These are phyloP conservation scores for Blomia tropicalis DNA, from an alignment of 2,888 invertebrate genomes.

Conservation along the genomic window DNA sequence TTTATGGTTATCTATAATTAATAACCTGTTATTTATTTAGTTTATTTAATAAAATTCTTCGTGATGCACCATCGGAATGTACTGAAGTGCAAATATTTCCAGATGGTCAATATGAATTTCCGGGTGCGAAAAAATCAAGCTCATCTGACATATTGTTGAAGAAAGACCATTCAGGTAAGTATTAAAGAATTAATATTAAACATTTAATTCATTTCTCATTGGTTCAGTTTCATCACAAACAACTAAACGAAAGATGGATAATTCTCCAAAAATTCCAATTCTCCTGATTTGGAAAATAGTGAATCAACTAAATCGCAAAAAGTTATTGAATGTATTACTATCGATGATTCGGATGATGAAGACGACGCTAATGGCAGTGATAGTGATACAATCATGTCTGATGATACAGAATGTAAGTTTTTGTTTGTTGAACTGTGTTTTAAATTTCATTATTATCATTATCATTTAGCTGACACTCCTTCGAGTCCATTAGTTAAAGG, in stretches of 20 bases:
- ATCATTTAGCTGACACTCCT: slow-evolving; percentile 1
- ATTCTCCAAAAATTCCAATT: background rate
- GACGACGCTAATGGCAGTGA: background rate
- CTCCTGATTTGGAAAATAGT: background rate
- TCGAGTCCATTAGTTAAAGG: background rate
- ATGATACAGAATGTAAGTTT: background rate
- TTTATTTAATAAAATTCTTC: background rate
- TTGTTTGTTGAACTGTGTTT: background rate
- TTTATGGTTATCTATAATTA: background rate
- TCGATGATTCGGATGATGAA: slow-evolving; percentile 11
- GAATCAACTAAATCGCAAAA: background rate
- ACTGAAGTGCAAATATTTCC: background rate
- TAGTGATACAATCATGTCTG: background rate
- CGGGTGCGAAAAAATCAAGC: background rate
- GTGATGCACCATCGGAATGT: background rate
- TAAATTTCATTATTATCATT: background rate
- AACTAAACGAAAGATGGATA: background rate
- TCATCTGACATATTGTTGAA: too few relatives aligned
- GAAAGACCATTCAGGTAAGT: too few relatives aligned
- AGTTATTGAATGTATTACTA: slow-evolving; percentile 8
- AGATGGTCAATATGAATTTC: background rate
- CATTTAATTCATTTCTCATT: too few relatives aligned
- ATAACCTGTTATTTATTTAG: background rate
- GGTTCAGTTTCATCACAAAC: background rate
- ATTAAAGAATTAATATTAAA: too few relatives aligned